Conservation (phyloP, 2,113 vertebrate species). For the Syngnathus typhle region DNA sequence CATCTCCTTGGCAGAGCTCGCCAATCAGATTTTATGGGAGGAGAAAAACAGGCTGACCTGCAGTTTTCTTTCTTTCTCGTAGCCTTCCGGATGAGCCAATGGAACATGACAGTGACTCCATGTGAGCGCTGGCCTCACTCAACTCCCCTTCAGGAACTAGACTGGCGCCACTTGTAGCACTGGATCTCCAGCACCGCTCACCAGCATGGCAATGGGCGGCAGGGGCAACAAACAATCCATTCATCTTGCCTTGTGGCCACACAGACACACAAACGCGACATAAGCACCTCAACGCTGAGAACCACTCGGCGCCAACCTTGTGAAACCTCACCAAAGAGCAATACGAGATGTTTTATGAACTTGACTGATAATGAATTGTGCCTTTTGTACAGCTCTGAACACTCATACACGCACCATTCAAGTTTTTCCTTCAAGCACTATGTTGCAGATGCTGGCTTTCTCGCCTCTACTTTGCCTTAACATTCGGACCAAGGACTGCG, state of each 20-base stretch:
- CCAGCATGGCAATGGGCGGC: conserved; percentile 37
- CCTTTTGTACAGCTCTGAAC: conserved; percentile 31
- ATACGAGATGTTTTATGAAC: conserved; percentile 31
- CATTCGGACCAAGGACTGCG: conserved; percentile 26
- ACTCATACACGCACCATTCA: conserved; percentile 20
- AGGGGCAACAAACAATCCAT: not conserved
- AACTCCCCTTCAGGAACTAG: conserved; percentile 29
- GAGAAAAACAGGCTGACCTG: not conserved
- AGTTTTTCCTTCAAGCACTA: conserved; percentile 34
- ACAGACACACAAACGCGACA: conserved; percentile 15
- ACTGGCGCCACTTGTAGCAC: conserved; percentile 14
- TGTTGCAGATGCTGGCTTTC: conserved; percentile 35
- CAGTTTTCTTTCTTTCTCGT: not conserved
- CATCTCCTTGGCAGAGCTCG: not conserved
- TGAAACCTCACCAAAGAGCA: conserved; percentile 62
- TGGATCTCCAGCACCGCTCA: conserved; percentile 33
- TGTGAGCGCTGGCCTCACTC: conserved; percentile 52
- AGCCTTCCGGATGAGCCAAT: conserved; percentile 69
- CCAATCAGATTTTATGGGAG: not conserved
- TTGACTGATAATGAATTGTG: conserved; percentile 36
- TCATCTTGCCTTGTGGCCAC: conserved; percentile 42
- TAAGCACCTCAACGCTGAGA: conserved; percentile 42
- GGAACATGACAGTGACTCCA: conserved; percentile 66
- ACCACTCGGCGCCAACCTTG: conserved; percentile 43
- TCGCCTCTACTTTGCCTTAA: conserved; percentile 49